A percentile compares a stretch with the other conserved stretches of the same genome.
These are phyloP conservation scores for Conomelus anceps DNA, from an alignment of 2,888 invertebrate genomes.

Conservation along the genomic window DNA sequence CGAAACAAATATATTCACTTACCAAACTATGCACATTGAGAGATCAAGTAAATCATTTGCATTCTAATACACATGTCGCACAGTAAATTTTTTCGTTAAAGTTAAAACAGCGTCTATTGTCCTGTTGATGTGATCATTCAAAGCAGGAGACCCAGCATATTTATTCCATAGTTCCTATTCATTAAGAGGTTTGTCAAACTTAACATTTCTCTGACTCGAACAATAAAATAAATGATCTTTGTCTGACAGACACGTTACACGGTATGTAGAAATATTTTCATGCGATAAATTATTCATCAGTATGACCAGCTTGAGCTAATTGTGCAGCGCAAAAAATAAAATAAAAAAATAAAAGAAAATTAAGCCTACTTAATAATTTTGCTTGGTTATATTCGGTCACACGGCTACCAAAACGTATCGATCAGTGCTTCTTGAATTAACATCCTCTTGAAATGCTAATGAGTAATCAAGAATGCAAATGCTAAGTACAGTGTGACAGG, in stretches of 20 bases:
- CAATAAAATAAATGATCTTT: not conserved
- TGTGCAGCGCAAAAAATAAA: not conserved
- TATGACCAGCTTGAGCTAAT: not conserved
- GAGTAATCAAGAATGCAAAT: not conserved
- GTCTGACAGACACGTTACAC: not conserved
- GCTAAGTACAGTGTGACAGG: not conserved
- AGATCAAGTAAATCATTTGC: not conserved
- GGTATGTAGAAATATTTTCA: not conserved
- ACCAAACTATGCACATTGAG: not conserved
- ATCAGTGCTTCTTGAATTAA: not conserved
- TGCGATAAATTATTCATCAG: not conserved
- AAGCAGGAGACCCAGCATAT: not conserved
- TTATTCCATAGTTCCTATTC: not conserved
- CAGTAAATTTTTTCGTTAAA: not conserved
- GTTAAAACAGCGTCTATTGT: not conserved
- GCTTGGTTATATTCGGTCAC: not conserved
- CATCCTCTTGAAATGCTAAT: not conserved
- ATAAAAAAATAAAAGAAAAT: not conserved
- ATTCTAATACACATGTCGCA: not conserved
- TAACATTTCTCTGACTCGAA: not conserved
- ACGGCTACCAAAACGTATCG: not conserved
- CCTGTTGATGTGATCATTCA: not conserved
- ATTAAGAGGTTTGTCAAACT: not conserved
- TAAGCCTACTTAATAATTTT: not conserved
- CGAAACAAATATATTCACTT: not conserved